Evolutionary conservation across 2,888 invertebrate species (phyloP).

Genomic region (Apotomis turbidana): DNA sequence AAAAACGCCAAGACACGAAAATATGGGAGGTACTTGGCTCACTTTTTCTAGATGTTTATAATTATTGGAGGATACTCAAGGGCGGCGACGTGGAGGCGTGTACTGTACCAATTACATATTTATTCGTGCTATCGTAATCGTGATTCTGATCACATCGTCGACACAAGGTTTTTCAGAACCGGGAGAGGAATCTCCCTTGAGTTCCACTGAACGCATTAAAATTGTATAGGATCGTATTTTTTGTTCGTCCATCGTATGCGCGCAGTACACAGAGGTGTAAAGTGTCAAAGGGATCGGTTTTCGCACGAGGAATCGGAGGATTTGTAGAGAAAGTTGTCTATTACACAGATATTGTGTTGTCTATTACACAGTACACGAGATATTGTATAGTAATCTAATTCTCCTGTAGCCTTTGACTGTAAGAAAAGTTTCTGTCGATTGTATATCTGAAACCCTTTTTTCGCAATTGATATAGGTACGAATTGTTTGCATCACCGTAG

Average conservation of each 20-base stretch:
- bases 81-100: conserved; percentile 34
- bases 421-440: not conserved
- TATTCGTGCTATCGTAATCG: conserved; percentile 54
- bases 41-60: conserved; percentile 31
- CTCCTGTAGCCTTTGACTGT: not conserved
- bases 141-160: conserved; percentile 64
- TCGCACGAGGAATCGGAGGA: not conserved
- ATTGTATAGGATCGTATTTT: conserved; percentile 75
- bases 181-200: conserved; percentile 73
- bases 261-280: conserved; percentile 50
- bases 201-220: conserved; percentile 77
- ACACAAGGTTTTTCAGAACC: conserved; percentile 64
- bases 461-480: not conserved
- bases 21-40: conserved; percentile 16
- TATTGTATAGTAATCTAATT: not conserved
- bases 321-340: not conserved
- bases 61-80: conserved; percentile 19
- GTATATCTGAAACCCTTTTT: not conserved
- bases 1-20: conserved; percentile 9
- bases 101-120: conserved; percentile 49
- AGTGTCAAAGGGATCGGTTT: conserved; percentile 13
- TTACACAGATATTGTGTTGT: no score
- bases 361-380: no score
- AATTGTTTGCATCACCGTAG: no score
- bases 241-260: conserved; percentile 63